Conservation (phyloP, 2,888 invertebrate genomes). For the Litoditis marina region DNA sequence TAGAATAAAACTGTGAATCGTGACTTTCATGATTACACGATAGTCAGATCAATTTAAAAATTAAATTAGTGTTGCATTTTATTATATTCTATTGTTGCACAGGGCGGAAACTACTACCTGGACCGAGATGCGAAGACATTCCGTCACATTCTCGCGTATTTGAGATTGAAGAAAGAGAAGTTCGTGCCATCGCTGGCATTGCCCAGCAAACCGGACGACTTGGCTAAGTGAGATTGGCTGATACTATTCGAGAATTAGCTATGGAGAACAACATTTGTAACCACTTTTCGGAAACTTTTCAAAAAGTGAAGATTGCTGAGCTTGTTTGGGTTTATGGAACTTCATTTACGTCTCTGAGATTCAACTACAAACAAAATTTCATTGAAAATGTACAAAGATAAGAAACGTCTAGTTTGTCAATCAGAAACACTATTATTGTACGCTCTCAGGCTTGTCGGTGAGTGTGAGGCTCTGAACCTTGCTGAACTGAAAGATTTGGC, state of each 20-base stretch:
- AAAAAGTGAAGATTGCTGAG: too few species aligned
- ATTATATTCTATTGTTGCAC: background rate
- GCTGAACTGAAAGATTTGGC: conserved; percentile 59
- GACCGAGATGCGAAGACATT: conserved; percentile 97
- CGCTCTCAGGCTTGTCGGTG: conserved; percentile 53
- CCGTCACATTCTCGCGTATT: conserved; percentile 91
- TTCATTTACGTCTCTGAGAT: too few species aligned
- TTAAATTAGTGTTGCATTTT: background rate
- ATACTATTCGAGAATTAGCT: background rate
- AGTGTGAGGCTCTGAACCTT: conserved; percentile 59
- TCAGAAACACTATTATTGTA: too few species aligned
- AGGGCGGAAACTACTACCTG: conserved; percentile 79
- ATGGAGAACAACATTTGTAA: too few species aligned
- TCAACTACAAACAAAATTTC: too few species aligned
- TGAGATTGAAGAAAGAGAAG: conserved; percentile 77
- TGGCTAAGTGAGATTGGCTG: conserved; percentile 50
- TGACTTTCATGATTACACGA: background rate
- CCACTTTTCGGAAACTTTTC: too few species aligned
- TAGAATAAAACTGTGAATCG: too few species aligned
- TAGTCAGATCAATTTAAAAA: background rate
- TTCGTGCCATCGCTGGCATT: conserved; percentile 57
- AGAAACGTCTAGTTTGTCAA: background rate
- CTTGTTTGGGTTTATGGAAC: too few species aligned
- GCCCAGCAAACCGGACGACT: conserved; percentile 61
- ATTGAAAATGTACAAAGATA: too few species aligned